Base-by-base conservation (phyloP, 2,113 vertebrate species). In the Polyodon spathula region DNA sequence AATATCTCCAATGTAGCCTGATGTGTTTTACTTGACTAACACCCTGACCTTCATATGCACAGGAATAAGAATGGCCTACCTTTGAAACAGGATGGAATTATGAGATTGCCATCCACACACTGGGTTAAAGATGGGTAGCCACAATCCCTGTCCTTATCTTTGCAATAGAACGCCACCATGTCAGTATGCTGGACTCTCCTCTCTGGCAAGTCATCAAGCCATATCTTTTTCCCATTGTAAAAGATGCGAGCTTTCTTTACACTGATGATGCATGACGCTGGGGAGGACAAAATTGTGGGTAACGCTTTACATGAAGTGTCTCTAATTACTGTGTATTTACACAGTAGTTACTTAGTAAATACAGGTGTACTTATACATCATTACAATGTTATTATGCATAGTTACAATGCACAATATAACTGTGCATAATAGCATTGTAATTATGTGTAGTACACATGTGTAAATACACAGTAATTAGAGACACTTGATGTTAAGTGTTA, bases 231-330 rank as follows among this genome's bases (percentile, higher is more conserved):
- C 0, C 73, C 73, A 0, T 90, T 84, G 66, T 88, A 88, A 51
- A 94, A 67, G 14, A 95, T 90, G 0, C 87, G 90, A 3, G 89
- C 93, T 81, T 81, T 87, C 65, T 88, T 84, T 51, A 87, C 82
- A 52, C 80, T 68, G 59, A 95, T 73, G 54, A 69, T 79, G 65
- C 94, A 97, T 2, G 91, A 86, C 39, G 85, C 94, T 97, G 78
- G 37, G 62, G 67, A 59, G 6, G 3, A 61, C 16, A 15, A 14
- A 16, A 37, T 41, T 12, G 51, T 37, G 10, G 14, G 16, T 54
- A 11, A 43, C 11, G 41, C 37, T 4, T 9, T 39, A 9, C 5
- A 37, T 51, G 17, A 2, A 15, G 27, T 9, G n/a, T n/a, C n/a
- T n/a, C n/a, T n/a, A n/a, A n/a, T n/a, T n/a, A n/a, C n/a, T n/a